Percentiles rank a stretch among this genome's conserved stretches.
Conservation (phyloP, 2,888 invertebrate genomes). For the Cephonodes hylas region DNA sequence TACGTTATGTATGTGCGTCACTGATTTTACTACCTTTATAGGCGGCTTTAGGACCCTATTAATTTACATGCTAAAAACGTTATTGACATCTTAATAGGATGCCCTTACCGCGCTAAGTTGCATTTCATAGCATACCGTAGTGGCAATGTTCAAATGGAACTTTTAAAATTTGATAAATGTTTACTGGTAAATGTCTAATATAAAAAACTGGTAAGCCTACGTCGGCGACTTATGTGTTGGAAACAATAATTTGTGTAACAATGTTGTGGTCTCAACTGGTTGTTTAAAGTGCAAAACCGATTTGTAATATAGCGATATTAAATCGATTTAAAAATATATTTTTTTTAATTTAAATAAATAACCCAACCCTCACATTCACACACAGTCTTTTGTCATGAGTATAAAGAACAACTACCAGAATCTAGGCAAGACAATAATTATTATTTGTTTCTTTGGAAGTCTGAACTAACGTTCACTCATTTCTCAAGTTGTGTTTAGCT, state of each 20-base stretch:
- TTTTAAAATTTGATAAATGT: constrained; percentile 10
- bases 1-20: not conserved
- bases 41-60: no score
- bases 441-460: no score
- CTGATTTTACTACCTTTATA: no score
- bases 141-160: not conserved
- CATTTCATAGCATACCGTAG: not conserved
- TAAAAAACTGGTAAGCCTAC: not conserved
- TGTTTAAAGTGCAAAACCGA: constrained; percentile 73
- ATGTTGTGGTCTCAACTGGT: constrained; percentile 64
- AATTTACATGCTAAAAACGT: not conserved
- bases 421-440: no score
- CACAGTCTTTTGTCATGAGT: no score
- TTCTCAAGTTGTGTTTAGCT: no score
- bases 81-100: not conserved
- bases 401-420: no score
- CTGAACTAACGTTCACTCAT: no score
- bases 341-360: no score
- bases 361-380: no score
- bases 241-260: constrained; percentile 41
- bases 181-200: not conserved
- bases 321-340: constrained; percentile 58
- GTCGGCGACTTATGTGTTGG: constrained; percentile 25
- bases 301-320: constrained; percentile 75
- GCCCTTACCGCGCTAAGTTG: not conserved